Evolutionary conservation across 2,797 vertebrate genomes (phyloP).

Genomic region (Chelonia mydas): DNA sequence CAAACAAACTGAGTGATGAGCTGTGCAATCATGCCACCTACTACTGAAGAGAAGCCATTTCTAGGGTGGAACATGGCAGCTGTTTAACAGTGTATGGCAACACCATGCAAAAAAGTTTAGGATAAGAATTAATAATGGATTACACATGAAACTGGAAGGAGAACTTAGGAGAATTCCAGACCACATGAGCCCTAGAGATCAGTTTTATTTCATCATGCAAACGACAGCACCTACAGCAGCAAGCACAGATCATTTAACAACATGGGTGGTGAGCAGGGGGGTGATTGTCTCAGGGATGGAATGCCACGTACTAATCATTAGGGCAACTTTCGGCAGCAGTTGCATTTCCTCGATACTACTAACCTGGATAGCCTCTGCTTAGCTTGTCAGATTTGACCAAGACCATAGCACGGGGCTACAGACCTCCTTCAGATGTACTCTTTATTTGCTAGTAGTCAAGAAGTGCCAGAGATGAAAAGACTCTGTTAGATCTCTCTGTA

Average conservation of each 20-base stretch:
- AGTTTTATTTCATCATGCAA: neutral
- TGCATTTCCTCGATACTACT: neutral
- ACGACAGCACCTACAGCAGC: neutral
- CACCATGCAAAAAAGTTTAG: fast-evolving
- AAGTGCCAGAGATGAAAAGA: neutral
- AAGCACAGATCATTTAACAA: fast-evolving
- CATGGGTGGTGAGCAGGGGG: too few species aligned
- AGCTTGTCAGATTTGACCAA: neutral
- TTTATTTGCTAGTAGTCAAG: neutral
- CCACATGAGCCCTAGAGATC: neutral
- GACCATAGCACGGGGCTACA: neutral
- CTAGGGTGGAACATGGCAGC: fast-evolving
- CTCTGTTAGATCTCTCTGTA: fast-evolving
- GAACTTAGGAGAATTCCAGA: fast-evolving
- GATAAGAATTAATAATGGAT: neutral
- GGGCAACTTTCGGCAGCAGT: neutral
- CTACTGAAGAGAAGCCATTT: fast-evolving
- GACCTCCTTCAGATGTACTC: neutral
- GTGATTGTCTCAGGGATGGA: neutral
- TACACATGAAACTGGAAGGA: neutral
- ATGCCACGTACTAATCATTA: fast-evolving
- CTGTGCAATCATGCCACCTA: neutral
- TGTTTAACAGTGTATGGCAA: fast-evolving
- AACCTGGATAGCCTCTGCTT: neutral
- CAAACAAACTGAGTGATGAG: fast-evolving